These are phyloP conservation scores for Sturnira hondurensis DNA, from an alignment of 2,113 vertebrate species.

Conservation along the genomic window DNA sequence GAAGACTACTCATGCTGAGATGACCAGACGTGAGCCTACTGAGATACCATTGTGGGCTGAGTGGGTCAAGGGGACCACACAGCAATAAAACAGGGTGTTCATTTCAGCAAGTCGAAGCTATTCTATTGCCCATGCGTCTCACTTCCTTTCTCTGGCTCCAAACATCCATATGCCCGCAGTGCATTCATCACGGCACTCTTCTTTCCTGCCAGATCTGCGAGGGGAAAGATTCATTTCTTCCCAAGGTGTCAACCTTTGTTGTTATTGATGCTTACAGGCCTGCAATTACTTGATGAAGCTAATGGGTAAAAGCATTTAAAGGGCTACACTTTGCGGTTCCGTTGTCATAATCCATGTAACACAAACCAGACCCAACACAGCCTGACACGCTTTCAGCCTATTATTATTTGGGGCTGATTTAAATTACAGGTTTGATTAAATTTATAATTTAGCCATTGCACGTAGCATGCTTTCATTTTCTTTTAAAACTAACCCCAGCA, in stretches of 20 bases:
- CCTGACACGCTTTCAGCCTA: slow-evolving; percentile 46
- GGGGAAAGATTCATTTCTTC: slow-evolving; percentile 8
- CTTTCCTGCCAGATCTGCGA: not conserved
- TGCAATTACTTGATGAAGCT: slow-evolving; percentile 43
- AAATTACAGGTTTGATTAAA: slow-evolving; percentile 54
- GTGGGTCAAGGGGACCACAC: not conserved
- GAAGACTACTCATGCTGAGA: not conserved
- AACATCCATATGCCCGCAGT: not conserved
- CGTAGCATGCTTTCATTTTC: slow-evolving; percentile 28
- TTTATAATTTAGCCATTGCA: slow-evolving; percentile 43
- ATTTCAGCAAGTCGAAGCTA: not conserved
- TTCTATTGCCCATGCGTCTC: not conserved
- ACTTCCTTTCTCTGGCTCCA: not conserved
- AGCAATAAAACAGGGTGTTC: not conserved
- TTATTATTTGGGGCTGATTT: slow-evolving; percentile 41
- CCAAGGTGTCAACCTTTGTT: slow-evolving; percentile 8
- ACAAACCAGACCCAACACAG: slow-evolving; percentile 20
- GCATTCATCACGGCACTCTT: slow-evolving; percentile 15
- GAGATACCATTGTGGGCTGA: not conserved
- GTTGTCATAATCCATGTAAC: slow-evolving; percentile 34
- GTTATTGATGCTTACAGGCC: not conserved
- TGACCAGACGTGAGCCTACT: not conserved
- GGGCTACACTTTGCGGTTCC: not conserved
- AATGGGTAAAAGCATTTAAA: slow-evolving; percentile 57
- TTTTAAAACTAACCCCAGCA: slow-evolving; percentile 25